Conservation (phyloP, 2,888 invertebrate genomes). For the Napeogenes sylphis region DNA sequence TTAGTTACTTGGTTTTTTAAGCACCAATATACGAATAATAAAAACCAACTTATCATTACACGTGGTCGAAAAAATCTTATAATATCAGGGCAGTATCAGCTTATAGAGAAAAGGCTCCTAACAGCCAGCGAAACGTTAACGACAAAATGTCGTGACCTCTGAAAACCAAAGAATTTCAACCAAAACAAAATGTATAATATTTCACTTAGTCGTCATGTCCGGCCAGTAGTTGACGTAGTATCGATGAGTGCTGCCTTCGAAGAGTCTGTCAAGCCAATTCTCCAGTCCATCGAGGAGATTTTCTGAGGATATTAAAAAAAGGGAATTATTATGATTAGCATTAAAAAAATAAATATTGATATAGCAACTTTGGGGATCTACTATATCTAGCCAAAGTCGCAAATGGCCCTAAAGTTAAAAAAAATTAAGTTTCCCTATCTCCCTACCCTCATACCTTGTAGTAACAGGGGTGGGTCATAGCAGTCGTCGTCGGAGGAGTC, state of each 20-base stretch:
- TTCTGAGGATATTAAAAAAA: conserved; percentile 65
- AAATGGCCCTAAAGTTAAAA: too few species aligned
- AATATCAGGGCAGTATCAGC: conserved; percentile 32
- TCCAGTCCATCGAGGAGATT: conserved; percentile 93
- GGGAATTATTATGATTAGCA: background rate
- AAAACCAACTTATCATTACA: conserved; percentile 19
- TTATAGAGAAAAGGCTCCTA: conserved; percentile 14
- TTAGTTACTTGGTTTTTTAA: background rate
- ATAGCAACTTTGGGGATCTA: too few species aligned
- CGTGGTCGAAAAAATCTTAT: conserved; percentile 32
- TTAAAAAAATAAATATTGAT: too few species aligned
- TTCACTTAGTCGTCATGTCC: conserved; percentile 91
- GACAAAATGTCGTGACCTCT: conserved; percentile 1
- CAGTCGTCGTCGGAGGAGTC: conserved; percentile 79
- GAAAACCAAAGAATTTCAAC: conserved; percentile 19
- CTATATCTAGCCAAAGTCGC: too few species aligned
- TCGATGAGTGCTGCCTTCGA: conserved; percentile 96
- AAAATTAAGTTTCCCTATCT: too few species aligned
- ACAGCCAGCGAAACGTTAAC: background rate
- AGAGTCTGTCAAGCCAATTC: conserved; percentile 97
- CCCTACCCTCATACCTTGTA: conserved; percentile 48
- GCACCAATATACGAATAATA: conserved; percentile 23
- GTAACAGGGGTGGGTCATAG: conserved; percentile 61
- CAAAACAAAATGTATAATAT: background rate
- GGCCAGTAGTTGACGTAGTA: conserved; percentile 99